Base-by-base conservation (phyloP, 2,888 invertebrate species). In the Lithophane ornitopus region DNA sequence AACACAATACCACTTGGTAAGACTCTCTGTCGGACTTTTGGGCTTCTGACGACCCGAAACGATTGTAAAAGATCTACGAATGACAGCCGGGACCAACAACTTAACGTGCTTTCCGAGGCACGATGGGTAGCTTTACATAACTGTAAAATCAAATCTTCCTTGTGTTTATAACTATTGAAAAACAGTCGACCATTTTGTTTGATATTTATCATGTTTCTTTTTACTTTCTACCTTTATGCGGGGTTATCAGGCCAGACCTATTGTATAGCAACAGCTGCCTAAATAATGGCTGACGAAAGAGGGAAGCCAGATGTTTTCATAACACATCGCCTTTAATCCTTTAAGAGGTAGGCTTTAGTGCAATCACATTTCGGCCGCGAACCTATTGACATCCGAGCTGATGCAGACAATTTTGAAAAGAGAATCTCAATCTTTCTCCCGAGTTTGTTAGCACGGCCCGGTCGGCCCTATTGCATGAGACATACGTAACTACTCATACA, bases 201-300 rank as follows among this genome's bases (percentile, higher is more conserved):
- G 1, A 22, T 16, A 22, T 26, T 52, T 59, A 34, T 19, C 2
- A 59, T 61, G 34, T 54, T 80, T 61, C 34, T 70, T 79, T 69
- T 52, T 59, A 26, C 58, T n/a, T 78, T 28, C 11, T 52, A 49
- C 49, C 56, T 58, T 67, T 69, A 41, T 49, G 14, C 44, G 26
- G 39, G 70, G 82, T 70, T 82, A 56, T 78, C 46, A 67, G n/a
- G 46, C 46, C 26, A 41, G 49, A 22, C 22, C 59, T 58, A 81
- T 81, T 81, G 78, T 81, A 6, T 61, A 1, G n/a, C 11, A 67
- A 34, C 78, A 81, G 65, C 78, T 81, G 78, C 14, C 41, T n/a
- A 56, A 77, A 80, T 82, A 80, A 70, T 61, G 71, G 26, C 8
- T 19, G 34, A 26, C 14, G 46, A 41, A 28, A 54, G 26, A 9